phyloP scores from a whole-genome alignment of 2,888 invertebrate genomes.

The Deilephila porcellus region DNA sequence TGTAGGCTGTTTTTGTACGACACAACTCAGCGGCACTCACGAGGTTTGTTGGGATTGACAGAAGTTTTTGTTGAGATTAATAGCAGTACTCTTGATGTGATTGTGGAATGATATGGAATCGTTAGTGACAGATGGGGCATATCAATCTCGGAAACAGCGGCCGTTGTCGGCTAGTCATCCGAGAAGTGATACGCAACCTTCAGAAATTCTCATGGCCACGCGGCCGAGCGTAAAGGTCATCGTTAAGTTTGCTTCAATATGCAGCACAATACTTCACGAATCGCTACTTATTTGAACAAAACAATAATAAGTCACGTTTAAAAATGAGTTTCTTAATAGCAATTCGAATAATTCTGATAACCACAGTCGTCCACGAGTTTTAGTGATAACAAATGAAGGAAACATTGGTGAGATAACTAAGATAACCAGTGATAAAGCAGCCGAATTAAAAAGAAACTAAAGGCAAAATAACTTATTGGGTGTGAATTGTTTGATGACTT shows the following conservation, averaged over 20 bases:
- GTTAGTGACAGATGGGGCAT: slow-evolving; percentile 32
- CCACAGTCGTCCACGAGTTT: slow-evolving; percentile 45
- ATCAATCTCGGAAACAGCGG: slow-evolving; percentile 11
- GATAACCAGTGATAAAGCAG: slow-evolving; percentile 43
- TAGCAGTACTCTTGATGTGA: slow-evolving; percentile 5
- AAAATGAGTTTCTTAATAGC: slow-evolving; percentile 41
- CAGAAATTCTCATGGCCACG: slow-evolving; percentile 75
- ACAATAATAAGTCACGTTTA: slow-evolving; percentile 42
- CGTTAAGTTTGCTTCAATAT: slow-evolving; percentile 59
- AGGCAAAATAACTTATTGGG: slow-evolving; percentile 20
- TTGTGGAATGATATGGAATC: slow-evolving; percentile 24
- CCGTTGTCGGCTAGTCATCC: slow-evolving; percentile 48
- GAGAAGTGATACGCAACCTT: slow-evolving; percentile 70
- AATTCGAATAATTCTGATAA: slow-evolving; percentile 39
- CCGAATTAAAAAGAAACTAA: slow-evolving; percentile 28
- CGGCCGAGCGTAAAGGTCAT: slow-evolving; percentile 76
- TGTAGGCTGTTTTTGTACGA: slow-evolving; percentile 70
- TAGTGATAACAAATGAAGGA: slow-evolving; percentile 55
- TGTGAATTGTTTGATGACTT: background rate
- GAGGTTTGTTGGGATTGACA: slow-evolving; percentile 38
- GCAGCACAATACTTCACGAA: slow-evolving; percentile 59
- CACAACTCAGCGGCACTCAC: slow-evolving; percentile 45
- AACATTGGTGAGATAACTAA: slow-evolving; percentile 51
- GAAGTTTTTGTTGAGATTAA: slow-evolving; percentile 40
- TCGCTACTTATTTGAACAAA: slow-evolving; percentile 50